Evolutionary conservation across 23 tunicate genomes (phyloP).

Genomic region (Diplosoma virens): DNA sequence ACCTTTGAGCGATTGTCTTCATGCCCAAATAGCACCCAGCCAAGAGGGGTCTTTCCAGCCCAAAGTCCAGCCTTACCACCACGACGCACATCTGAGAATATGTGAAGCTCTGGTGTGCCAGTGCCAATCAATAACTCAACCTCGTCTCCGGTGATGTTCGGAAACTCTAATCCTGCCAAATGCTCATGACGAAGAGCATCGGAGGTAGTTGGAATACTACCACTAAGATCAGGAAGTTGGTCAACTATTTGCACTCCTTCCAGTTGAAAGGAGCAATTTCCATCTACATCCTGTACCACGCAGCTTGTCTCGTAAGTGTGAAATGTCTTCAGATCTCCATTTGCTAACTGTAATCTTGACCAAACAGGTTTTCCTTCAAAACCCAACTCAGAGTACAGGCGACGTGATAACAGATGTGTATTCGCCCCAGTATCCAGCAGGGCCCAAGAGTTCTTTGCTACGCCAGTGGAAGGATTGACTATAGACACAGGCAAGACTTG

Average conservation of each 20-base stretch:
- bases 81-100: not conserved
- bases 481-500: constrained; percentile 10
- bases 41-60: constrained; percentile 2
- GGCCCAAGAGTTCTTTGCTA: not conserved
- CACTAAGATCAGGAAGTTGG: not conserved
- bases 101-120: constrained; percentile 5
- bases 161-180: not conserved
- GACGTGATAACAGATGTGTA: constrained; percentile 9
- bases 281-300: not conserved
- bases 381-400: not conserved
- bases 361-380: not conserved
- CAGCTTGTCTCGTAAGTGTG: constrained; percentile 1
- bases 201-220: constrained; percentile 4
- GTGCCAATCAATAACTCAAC: constrained; percentile 10
- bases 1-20: not conserved
- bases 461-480: constrained; percentile 1
- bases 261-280: not conserved
- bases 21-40: constrained; percentile 3
- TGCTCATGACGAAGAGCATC: not conserved
- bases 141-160: not conserved
- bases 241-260: too few species aligned
- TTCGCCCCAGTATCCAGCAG: constrained; percentile 2
- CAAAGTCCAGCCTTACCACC: not conserved
- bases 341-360: constrained; percentile 11
- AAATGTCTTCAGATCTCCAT: constrained; percentile 5